Conservation (phyloP, 2,888 invertebrate species). For the Tinea trinotella region DNA sequence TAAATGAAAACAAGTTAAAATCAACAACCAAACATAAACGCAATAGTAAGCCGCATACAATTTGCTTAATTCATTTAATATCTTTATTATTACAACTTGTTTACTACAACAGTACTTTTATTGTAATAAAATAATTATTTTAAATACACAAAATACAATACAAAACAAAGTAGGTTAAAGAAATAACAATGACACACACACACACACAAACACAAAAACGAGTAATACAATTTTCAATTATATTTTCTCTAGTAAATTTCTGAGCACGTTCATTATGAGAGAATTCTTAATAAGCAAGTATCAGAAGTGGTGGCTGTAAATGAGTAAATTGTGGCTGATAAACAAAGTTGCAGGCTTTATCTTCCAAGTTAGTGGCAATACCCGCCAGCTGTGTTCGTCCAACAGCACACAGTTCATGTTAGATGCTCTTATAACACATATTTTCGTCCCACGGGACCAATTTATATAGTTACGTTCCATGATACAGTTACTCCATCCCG, state of each 20-base stretch:
- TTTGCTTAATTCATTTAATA: no score
- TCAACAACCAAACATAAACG: no score
- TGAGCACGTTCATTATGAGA: slow-evolving; percentile 1
- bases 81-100: no score
- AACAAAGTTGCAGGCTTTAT: slow-evolving; percentile 15
- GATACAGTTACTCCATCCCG: no score
- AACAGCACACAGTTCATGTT: neutral
- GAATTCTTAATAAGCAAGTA: slow-evolving; percentile 11
- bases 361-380: slow-evolving; percentile 16
- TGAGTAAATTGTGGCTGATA: slow-evolving; percentile 16
- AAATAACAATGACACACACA: no score
- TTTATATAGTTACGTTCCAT: neutral
- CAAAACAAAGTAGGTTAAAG: no score
- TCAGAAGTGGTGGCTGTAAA: slow-evolving; percentile 4
- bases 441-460: neutral
- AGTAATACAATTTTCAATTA: neutral
- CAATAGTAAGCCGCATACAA: no score
- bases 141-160: no score
- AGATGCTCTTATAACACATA: neutral
- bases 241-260: neutral
- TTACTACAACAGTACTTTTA: no score
- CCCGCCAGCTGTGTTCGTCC: slow-evolving; percentile 5
- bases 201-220: no score
- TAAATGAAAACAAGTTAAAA: no score
- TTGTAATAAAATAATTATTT: no score